Evolutionary conservation across 1,140 invertebrate genomes (phyloP).

Genomic region (Drosophila ogumai): DNA sequence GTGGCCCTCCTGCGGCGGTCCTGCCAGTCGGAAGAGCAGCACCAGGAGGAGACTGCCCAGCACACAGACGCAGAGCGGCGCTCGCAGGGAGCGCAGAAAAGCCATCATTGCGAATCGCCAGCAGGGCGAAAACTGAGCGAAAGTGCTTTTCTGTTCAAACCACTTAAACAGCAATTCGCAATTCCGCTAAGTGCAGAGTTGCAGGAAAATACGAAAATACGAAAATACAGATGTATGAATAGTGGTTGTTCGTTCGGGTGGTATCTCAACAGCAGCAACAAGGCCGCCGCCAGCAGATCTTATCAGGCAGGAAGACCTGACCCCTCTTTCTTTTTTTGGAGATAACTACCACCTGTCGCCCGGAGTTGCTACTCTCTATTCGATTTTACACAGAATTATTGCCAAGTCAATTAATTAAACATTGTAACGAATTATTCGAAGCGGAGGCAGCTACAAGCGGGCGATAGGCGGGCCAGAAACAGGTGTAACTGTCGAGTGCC

Average conservation of each 20-base stretch:
- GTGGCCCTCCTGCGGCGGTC: not conserved
- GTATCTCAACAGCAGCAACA: not conserved
- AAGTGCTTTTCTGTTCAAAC: not conserved
- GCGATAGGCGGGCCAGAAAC: not conserved
- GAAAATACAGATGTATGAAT: not conserved
- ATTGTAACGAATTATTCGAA: not conserved
- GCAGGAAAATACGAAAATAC: not conserved
- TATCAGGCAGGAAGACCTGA: not conserved
- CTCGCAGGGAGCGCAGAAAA: not conserved
- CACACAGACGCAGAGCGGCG: not conserved
- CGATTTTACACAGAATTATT: not conserved
- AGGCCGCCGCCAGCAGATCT: not conserved
- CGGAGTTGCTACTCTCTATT: not conserved
- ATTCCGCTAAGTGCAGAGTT: slow-evolving; percentile 7
- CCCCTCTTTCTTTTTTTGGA: not conserved
- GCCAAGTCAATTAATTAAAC: not conserved
- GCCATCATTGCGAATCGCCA: slow-evolving; percentile 1
- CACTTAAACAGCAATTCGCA: slow-evolving; percentile 5
- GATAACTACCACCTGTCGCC: not conserved
- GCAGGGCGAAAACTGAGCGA: not conserved
- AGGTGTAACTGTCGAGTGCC: not conserved
- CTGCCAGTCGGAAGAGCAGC: not conserved
- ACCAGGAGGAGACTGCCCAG: not conserved
- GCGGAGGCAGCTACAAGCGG: not conserved
- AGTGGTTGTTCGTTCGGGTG: not conserved